These are phyloP conservation scores for Porites lutea DNA, from an alignment of 64 coral and sea anemone species.

Conservation along the genomic window DNA sequence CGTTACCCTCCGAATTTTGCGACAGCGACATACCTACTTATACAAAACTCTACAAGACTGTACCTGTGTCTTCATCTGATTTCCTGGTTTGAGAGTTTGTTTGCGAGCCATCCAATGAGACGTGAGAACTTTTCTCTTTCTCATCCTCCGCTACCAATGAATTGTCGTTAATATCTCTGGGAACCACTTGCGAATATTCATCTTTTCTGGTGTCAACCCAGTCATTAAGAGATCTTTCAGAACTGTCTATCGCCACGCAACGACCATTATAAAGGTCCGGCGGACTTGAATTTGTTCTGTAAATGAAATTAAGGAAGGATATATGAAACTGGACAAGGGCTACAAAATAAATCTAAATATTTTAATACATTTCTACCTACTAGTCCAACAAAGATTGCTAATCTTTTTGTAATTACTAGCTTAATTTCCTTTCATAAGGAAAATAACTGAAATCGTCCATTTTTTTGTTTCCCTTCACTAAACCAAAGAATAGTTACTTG, in stretches of 20 bases:
- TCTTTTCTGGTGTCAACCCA: conserved; percentile 29
- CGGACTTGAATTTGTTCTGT: conserved; percentile 59
- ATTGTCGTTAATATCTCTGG: conserved; percentile 1
- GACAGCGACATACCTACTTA: no score
- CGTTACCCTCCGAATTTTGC: no score
- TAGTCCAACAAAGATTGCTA: no score
- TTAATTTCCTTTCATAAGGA: no score
- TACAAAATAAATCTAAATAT: no score
- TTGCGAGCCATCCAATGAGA: background rate
- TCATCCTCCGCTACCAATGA: background rate
- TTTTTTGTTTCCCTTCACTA: no score
- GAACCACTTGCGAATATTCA: background rate
- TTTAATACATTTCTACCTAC: no score
- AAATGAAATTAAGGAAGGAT: background rate
- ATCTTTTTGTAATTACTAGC: no score
- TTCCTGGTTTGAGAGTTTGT: background rate
- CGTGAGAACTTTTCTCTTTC: background rate
- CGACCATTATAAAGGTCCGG: conserved; percentile 15
- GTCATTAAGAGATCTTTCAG: background rate
- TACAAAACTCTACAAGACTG: no score
- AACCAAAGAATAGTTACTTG: no score
- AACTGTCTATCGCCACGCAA: background rate
- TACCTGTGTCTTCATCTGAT: conserved; percentile 1
- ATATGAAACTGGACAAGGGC: no score
- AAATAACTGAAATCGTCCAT: no score